A percentile compares a stretch with the other conserved stretches of the same genome.
Evolutionary conservation across 2,113 vertebrate species (phyloP).

Genomic region (Saguinus imperator): DNA sequence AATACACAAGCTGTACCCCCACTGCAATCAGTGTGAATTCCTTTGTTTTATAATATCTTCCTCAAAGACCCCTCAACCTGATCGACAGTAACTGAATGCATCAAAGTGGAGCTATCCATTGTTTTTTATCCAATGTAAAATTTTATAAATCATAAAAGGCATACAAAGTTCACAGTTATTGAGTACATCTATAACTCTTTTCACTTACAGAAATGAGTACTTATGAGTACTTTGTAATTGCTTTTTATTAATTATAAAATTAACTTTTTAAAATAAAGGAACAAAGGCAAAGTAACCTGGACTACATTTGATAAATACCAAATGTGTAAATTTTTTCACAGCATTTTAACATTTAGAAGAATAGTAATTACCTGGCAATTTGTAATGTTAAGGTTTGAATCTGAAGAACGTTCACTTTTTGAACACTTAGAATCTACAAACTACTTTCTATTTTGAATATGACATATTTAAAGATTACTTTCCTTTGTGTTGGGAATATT

Average conservation of each 20-base stretch:
- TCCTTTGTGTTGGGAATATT: neutral
- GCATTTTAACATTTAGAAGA: conserved; percentile 26
- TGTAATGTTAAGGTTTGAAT: conserved; percentile 6
- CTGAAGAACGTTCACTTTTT: conserved; percentile 34
- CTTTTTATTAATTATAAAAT: conserved; percentile 45
- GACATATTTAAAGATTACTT: neutral
- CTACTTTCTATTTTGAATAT: neutral
- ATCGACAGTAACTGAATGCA: neutral
- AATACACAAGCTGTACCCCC: neutral
- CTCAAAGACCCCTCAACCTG: neutral
- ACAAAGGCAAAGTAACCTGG: conserved; percentile 18
- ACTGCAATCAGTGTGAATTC: neutral
- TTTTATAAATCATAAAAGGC: conserved; percentile 43
- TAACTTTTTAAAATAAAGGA: conserved; percentile 54
- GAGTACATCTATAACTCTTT: neutral
- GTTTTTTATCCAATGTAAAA: conserved; percentile 35
- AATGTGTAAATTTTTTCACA: neutral
- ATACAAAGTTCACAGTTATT: conserved; percentile 18
- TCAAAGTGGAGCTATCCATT: neutral
- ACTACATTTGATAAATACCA: neutral
- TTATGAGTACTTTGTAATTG: conserved; percentile 39
- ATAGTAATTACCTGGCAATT: neutral
- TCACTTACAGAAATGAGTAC: neutral
- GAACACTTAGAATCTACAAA: conserved; percentile 21
- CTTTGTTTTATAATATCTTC: neutral